Evolutionary conservation across 1,140 invertebrate species (phyloP), one percentile per base, ranked within the genome.

Genomic region (Drosophila suzukii): DNA sequence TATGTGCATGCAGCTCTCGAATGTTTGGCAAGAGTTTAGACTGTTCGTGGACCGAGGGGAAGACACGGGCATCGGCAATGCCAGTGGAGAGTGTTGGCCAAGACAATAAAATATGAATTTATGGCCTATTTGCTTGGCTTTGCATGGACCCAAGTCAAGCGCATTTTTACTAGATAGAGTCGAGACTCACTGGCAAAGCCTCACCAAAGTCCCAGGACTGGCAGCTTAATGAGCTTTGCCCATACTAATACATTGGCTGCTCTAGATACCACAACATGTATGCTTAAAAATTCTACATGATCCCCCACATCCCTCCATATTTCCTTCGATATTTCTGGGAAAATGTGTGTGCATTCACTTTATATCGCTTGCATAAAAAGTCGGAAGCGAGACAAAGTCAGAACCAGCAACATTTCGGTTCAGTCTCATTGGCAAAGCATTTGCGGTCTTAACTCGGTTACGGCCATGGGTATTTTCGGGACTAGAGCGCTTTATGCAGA

Each of bases 91-190:
- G 53, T 62, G 81, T 46, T 55, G 57, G 74, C 51, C 72, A 44
- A 32, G 58, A 65, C 82, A 86, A 88, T 86, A 86, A 82, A 86
- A 88, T 86, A 86, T 82, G 66, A 88, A 82, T 86, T 86, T 88
- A 86, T 86, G 75, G 78, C 78, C 82, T 88, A 85, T 85, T 88
- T 85, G 82, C 82, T 58, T 86, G 82, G 79, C 83, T 88, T 88
- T 82, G 27, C 27, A 60, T 60, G 55, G 49, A 34, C 24, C 61
- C 61, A 53, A 78, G 57, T 60, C 63, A 56, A 75, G 70, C 11
- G 44, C 44, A 62, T 79, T 60, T 73, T 72, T 60, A 44, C 41
- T 41, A 51, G 38, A 32, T 2, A 15, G 6, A 32, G 17, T 46
- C 36, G 27, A 51, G 13, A 53, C 32, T 30, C 27, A 53, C 63